Base-by-base conservation (phyloP, 2,888 invertebrate species). In the Exocentrus adspersus region DNA sequence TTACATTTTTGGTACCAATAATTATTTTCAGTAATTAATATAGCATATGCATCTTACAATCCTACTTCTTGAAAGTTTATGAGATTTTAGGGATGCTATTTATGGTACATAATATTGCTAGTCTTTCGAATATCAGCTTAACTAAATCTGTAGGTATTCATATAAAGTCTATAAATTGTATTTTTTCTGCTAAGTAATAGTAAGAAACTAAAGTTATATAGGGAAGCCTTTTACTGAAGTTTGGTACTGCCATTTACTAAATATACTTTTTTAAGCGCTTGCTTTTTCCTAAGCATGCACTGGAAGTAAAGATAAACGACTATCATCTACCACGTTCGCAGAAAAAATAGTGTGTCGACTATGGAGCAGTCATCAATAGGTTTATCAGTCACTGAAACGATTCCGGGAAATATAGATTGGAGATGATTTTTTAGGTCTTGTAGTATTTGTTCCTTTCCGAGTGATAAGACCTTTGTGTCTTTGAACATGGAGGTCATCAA, bases 391-490 rank as follows among this genome's bases (percentile, higher is more conserved):
- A 80, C 78, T 64, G 73, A 73, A 78, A 77, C 78, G 76, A 75
- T 76, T 78, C 72, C 67, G 72, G 72, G 72, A 78, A 78, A 77
- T 76, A 79, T 79, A 78, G 78, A 80, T 79, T 76, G 79, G 75
- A 70, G 78, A 79, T 81, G 77, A 81, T 82, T 81, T 82, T 81
- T 81, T 77, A 75, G 77, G 74, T 72, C 71, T 69, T 71, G 73
- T 69, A 73, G 77, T 79, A 80, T 80, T 81, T 81, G 79, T 80
- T 80, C 79, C 78, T 75, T 79, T 79, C 78, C 78, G 70, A 77
- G 77, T 80, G 82, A 82, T 82, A 82, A 82, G 81, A 80, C 81
- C 79, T 81, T 81, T 81, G 81, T 81, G 80, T 81, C 80, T 80
- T 77, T 79, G 78, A 77, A 78, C 79, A 78, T 79, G 75, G 79